Evolutionary conservation across 2,113 vertebrate species (phyloP).

Genomic region (Phylloscopus trochiloides): DNA sequence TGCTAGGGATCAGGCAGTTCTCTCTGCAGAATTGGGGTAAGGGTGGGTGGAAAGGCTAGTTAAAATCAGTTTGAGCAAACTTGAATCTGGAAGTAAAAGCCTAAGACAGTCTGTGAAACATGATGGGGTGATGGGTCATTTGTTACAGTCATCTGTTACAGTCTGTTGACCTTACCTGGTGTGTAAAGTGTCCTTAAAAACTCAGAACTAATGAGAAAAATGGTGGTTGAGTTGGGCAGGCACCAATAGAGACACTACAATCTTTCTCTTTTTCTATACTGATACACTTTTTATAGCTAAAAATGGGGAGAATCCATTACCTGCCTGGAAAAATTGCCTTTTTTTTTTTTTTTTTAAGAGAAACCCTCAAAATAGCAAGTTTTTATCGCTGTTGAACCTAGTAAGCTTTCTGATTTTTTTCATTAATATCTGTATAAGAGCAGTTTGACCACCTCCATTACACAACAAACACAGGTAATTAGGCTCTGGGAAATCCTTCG

Average conservation of each 20-base stretch:
- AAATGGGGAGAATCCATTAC: neutral
- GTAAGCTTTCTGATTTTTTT: neutral
- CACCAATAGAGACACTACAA: neutral
- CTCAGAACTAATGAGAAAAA: neutral
- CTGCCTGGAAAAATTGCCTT: neutral
- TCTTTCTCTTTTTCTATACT: neutral
- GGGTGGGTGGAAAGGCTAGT: neutral
- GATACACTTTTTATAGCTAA: neutral
- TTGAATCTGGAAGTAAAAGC: neutral
- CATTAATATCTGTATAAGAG: neutral
- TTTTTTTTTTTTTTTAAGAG: neutral
- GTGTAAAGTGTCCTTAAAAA: neutral
- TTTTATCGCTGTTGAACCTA: neutral
- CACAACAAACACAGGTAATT: neutral
- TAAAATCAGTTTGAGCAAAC: neutral
- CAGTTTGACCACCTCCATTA: neutral
- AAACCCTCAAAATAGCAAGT: neutral
- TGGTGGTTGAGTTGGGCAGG: neutral
- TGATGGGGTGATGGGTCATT: neutral
- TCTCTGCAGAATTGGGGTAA: neutral
- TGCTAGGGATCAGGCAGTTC: neutral
- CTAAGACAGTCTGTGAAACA: neutral
- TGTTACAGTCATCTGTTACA: neutral
- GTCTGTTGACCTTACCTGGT: neutral
- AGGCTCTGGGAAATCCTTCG: neutral